These are phyloP conservation scores for Calidris pugnax DNA, from an alignment of 2,113 vertebrate genomes.

Conservation along the genomic window DNA sequence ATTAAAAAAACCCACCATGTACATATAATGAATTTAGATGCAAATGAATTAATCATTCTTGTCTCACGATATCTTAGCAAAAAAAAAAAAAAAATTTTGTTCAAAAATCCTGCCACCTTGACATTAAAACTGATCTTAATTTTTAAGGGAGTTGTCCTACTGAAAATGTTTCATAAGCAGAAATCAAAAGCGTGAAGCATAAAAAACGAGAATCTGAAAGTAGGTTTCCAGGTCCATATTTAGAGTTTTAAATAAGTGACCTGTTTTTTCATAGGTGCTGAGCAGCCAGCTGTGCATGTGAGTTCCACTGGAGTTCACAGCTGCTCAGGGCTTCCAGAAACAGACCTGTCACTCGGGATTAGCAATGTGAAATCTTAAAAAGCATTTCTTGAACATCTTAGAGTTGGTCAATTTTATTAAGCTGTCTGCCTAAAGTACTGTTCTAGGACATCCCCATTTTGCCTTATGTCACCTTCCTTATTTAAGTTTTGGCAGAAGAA, in stretches of 20 bases:
- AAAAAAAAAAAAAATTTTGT: background rate
- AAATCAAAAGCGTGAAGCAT: background rate
- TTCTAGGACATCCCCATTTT: background rate
- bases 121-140: background rate
- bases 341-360: background rate
- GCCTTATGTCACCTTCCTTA: background rate
- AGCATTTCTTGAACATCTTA: background rate
- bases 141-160: background rate
- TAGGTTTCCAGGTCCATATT: background rate
- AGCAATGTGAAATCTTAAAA: background rate
- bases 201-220: background rate
- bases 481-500: background rate
- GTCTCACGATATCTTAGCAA: background rate
- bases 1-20: background rate
- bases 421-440: background rate
- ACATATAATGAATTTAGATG: background rate
- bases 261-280: background rate
- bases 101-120: background rate
- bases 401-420: background rate
- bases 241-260: background rate
- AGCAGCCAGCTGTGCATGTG: rapidly evolving
- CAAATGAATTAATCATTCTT: background rate
- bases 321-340: background rate
- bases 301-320: background rate
- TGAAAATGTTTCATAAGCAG: background rate